Base-by-base conservation (phyloP, 2,797 vertebrate genomes). In the Glyptemys insculpta region DNA sequence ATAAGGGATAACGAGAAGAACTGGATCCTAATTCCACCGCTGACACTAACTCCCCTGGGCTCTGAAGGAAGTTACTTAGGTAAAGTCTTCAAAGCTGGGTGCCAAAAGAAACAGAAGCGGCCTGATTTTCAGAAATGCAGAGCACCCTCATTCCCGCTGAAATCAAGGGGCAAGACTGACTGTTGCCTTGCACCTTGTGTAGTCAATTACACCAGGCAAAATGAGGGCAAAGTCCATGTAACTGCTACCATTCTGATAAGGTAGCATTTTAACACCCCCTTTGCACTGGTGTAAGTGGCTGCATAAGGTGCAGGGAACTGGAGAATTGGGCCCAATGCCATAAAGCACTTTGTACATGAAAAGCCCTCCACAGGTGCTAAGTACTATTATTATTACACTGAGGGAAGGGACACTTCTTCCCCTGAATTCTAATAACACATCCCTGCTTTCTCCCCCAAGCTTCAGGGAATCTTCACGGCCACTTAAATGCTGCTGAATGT, bases 101-200 rank as follows among this genome's bases (percentile, higher is more conserved):
- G 2, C 50, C 0, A 0, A 31, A 49, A 54, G 7, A 44, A 15
- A 19, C 12, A 7, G 0, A 0, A 21, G 47, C 3, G 47, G 47
- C 10, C 19, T n/a, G 15, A 19, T 25, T 29, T 47, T 47, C 47
- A n/a, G 68, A 0, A 2, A n/a, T 53, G 4, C 12, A 54, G 18
- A 68, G 85, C 19, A 41, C 49, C 15, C 0, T 0, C 34, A 5
- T 53, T 81, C 86, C 27, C 41, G 21, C 23, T 65, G 34, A n/a
- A 23, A 18, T 14, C 8, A n/a, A n/a, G 27, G 16, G 56, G 25
- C 27, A 29, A 12, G 5, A 52, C 21, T 25, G 56, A 5, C 50
- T 7, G 76, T 4, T n/a, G 81, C 54, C 29, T 65, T 7, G 1
- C 4, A 10, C 56, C 68, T 47, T 0, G 0, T 10, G 56, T 0